Conservation (phyloP, 1,140 invertebrate genomes). For the Archegozetes longisetosus region DNA sequence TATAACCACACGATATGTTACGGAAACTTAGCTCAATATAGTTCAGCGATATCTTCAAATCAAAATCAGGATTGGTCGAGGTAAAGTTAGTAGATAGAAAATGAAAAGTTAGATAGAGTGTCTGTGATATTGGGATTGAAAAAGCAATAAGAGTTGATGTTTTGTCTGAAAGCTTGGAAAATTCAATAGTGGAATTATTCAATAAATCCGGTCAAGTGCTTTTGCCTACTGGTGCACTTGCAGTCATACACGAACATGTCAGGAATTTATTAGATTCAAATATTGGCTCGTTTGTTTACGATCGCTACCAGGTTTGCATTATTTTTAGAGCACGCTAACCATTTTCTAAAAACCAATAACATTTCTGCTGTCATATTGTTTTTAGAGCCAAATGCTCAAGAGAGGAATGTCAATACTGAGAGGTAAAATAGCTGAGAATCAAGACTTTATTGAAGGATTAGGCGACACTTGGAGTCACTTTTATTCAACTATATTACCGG, state of each 20-base stretch:
- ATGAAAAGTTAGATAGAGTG: too few relatives aligned
- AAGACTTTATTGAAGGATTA: constrained; percentile 9
- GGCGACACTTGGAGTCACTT: constrained; percentile 12
- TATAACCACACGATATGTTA: constrained; percentile 3
- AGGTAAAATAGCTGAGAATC: background rate
- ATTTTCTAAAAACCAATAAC: background rate
- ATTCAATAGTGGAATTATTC: constrained; percentile 6
- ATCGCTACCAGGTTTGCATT: constrained; percentile 15
- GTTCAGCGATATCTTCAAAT: background rate
- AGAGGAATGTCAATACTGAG: background rate
- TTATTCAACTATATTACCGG: constrained; percentile 13
- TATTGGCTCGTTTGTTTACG: constrained; percentile 16
- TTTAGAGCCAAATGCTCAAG: constrained; percentile 1
- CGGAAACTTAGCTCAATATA: background rate
- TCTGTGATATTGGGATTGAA: too few relatives aligned
- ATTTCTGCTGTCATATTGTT: constrained; percentile 8
- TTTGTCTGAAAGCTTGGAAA: constrained; percentile 2
- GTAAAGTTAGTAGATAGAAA: too few relatives aligned
- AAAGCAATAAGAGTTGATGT: too few relatives aligned
- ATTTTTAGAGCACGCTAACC: background rate
- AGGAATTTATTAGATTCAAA: constrained; percentile 15
- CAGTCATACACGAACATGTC: constrained; percentile 8
- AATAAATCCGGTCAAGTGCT: background rate
- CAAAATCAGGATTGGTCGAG: constrained; percentile 3
- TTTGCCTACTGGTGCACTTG: background rate